A percentile compares a stretch with the other conserved stretches of the same genome.
Evolutionary conservation across 2,888 invertebrate species (phyloP).

Genomic region (Glaucopsyche alexis): DNA sequence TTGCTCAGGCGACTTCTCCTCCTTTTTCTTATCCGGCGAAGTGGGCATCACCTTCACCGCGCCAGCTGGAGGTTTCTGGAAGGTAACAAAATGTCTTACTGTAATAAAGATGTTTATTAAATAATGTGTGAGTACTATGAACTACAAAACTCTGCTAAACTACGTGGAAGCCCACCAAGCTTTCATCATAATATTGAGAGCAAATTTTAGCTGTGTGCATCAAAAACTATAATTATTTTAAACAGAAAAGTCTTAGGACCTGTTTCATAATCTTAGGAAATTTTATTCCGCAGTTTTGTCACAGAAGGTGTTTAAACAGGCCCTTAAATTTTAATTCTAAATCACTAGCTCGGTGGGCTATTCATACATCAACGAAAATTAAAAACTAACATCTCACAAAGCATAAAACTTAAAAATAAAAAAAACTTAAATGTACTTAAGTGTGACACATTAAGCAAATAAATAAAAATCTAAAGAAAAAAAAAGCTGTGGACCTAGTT

Average conservation of each 20-base stretch:
- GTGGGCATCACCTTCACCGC: conserved; percentile 91
- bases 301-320: no score
- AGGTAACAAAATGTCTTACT: conserved; percentile 38
- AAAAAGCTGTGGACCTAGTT: neutral
- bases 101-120: neutral
- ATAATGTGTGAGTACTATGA: neutral
- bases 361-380: neutral
- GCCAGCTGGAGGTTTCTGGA: conserved; percentile 88
- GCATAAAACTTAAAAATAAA: conserved; percentile 1
- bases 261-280: no score
- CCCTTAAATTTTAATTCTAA: neutral
- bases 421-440: neutral
- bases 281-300: conserved; percentile 2
- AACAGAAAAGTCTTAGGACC: no score
- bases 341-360: neutral
- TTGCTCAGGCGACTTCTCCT: conserved; percentile 56
- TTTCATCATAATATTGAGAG: neutral
- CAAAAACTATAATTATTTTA: no score
- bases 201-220: no score
- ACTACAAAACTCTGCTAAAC: neutral
- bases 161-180: neutral
- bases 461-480: neutral
- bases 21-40: conserved; percentile 81
- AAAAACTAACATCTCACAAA: neutral
- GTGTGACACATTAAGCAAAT: neutral